Percentiles rank a stretch among this genome's conserved stretches.
Evolutionary conservation across 2,113 vertebrate genomes (phyloP).

Genomic region (Chamaetylas fuelleborni): DNA sequence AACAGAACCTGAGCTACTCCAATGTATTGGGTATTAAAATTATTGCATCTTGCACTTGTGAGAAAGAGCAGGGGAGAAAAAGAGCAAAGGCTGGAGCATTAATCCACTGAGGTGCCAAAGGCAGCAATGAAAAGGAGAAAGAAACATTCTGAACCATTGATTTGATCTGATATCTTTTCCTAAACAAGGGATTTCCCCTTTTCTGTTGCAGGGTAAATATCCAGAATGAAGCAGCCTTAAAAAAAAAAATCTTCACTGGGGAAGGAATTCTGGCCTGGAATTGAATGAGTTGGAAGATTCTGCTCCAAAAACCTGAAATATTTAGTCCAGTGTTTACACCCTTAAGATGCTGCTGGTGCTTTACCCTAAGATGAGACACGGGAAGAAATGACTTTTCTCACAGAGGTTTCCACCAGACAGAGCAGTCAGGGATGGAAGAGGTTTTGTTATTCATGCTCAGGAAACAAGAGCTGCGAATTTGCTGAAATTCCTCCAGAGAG

Average conservation of each 20-base stretch:
- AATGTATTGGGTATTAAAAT: neutral
- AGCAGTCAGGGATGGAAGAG: neutral
- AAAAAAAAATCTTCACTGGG: neutral
- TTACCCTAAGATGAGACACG: neutral
- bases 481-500: neutral
- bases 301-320: neutral
- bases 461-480: neutral
- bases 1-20: neutral
- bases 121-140: neutral
- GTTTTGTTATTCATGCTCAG: neutral
- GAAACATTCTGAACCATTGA: neutral
- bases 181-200: neutral
- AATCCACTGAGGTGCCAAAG: neutral
- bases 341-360: neutral
- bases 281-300: neutral
- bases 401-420: neutral
- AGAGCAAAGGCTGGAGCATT: neutral
- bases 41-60: neutral
- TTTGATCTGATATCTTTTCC: neutral
- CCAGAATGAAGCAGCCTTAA: neutral
- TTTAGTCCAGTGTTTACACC: neutral
- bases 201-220: neutral
- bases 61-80: neutral
- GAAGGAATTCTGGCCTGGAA: neutral
- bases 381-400: neutral